Percentiles rank a stretch among this genome's conserved stretches.
These are phyloP conservation scores for Dynastes grantii DNA, from an alignment of 2,888 invertebrate genomes.

Conservation along the genomic window DNA sequence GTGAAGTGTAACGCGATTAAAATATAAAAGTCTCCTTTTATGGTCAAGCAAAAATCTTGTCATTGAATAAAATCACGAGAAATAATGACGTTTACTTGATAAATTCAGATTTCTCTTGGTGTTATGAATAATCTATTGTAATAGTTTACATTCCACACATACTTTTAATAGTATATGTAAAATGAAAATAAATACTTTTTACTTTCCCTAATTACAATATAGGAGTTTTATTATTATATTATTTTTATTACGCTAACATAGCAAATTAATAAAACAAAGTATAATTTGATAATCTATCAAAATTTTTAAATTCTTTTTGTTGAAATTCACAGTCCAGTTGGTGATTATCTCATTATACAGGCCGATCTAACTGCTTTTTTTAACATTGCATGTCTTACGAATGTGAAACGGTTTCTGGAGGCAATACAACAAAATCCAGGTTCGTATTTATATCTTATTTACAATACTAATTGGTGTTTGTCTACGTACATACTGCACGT, in stretches of 20 bases:
- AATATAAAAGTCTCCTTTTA: conserved; percentile 45
- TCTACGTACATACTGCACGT: not conserved
- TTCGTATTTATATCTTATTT: conserved; percentile 61
- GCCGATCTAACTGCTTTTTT: conserved; percentile 57
- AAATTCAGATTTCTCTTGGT: not conserved
- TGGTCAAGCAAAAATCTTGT: conserved; percentile 31
- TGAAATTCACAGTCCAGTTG: conserved; percentile 20
- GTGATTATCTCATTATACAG: conserved; percentile 47
- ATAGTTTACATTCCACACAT: not conserved
- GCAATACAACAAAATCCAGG: conserved; percentile 75
- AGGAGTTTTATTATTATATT: too few relatives aligned
- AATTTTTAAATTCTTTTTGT: not conserved
- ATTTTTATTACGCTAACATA: too few relatives aligned
- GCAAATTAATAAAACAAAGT: conserved; percentile 23
- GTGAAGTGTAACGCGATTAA: conserved; percentile 23
- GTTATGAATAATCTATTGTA: too few relatives aligned
- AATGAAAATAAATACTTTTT: too few relatives aligned
- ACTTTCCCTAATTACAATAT: too few relatives aligned
- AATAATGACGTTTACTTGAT: not conserved
- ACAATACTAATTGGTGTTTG: conserved; percentile 42
- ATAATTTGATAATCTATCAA: conserved; percentile 21
- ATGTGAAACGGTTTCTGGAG: conserved; percentile 79
- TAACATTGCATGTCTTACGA: conserved; percentile 82
- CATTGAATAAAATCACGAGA: conserved; percentile 18
- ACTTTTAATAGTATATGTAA: not conserved